These are phyloP conservation scores for Dasypus novemcinctus DNA, from an alignment of 2,113 vertebrate species.

Conservation along the genomic window DNA sequence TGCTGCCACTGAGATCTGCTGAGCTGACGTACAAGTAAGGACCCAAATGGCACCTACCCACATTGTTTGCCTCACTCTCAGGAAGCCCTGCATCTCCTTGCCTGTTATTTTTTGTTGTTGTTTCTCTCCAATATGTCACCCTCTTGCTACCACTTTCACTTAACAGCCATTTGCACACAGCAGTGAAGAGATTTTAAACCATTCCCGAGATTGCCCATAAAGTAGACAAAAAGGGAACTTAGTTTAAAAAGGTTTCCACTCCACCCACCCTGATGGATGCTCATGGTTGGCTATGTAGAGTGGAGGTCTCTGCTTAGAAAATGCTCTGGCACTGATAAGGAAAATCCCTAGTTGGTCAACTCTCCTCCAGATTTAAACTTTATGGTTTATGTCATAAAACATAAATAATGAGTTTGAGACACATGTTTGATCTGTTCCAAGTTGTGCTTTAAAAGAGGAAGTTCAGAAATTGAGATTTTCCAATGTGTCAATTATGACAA, in stretches of 20 bases:
- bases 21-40: conserved; percentile 57
- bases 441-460: conserved; percentile 29
- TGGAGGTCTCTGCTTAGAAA: background rate
- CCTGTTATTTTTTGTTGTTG: conserved; percentile 15
- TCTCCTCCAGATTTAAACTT: background rate
- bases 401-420: background rate
- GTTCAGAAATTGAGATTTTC: conserved; percentile 52
- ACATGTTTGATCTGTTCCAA: background rate
- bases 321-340: background rate
- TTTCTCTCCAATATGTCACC: conserved; percentile 51
- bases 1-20: conserved; percentile 68
- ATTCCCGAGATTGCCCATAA: background rate
- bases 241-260: background rate
- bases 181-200: background rate
- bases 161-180: background rate
- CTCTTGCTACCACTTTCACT: background rate
- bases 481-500: background rate
- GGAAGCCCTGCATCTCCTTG: conserved; percentile 33
- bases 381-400: background rate
- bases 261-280: background rate
- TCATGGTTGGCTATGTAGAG: background rate
- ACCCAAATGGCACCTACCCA: conserved; percentile 70
- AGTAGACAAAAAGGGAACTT: background rate
- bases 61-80: conserved; percentile 48
- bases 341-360: background rate